Evolutionary conservation across 2,113 vertebrate species (phyloP).

Genomic region (Odocoileus hemionus): DNA sequence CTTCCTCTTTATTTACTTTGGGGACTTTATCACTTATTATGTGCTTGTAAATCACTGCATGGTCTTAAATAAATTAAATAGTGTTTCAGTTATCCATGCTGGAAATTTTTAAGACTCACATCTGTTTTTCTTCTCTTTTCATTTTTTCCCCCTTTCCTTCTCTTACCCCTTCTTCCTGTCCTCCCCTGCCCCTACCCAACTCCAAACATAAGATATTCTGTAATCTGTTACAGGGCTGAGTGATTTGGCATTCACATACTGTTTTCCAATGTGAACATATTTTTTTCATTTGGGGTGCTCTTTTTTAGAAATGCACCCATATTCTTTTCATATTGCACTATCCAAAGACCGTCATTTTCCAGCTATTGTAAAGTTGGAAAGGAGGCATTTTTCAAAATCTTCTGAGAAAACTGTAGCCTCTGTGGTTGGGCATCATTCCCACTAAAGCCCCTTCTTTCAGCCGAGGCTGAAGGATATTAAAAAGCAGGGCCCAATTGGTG

Average conservation of each 20-base stretch:
- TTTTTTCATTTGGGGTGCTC: conserved; percentile 1
- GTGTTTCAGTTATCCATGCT: not conserved
- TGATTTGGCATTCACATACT: not conserved
- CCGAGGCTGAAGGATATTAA: not conserved
- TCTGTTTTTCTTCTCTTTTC: conserved; percentile 38
- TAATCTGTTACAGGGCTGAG: conserved; percentile 10
- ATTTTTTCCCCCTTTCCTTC: not conserved
- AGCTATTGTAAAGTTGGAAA: not conserved
- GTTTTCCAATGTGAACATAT: not conserved
- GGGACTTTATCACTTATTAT: not conserved
- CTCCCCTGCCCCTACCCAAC: not conserved
- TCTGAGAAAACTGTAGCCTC: not conserved
- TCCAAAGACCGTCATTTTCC: not conserved
- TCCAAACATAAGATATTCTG: not conserved
- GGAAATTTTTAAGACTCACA: conserved; percentile 7
- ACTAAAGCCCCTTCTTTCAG: not conserved
- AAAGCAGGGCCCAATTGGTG: not conserved
- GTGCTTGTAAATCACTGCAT: not conserved
- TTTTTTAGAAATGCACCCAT: not conserved
- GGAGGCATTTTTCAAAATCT: not conserved
- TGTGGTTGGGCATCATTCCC: not conserved
- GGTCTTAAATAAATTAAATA: not conserved
- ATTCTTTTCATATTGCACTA: not conserved
- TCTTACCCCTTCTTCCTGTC: not conserved
- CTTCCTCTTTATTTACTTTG: not conserved